phyloP scores from a whole-genome alignment of 2,797 vertebrate species.

The Heterohyrax brucei region DNA sequence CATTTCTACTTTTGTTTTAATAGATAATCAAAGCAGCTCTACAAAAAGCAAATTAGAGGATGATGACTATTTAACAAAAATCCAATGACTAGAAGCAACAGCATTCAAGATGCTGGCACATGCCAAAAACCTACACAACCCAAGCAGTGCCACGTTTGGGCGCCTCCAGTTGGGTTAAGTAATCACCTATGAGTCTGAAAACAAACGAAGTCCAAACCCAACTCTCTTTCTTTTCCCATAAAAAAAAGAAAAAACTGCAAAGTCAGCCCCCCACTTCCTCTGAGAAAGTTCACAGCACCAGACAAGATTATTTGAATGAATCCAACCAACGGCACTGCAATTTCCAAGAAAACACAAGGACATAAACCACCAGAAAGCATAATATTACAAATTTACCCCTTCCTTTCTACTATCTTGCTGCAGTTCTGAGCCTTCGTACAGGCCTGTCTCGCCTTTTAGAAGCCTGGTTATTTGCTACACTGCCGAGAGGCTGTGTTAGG shows the following conservation, averaged over 20 bases:
- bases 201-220: slow-evolving; percentile 75
- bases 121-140: slow-evolving; percentile 19
- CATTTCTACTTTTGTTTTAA: slow-evolving; percentile 78
- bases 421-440: background rate
- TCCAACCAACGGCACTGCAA: slow-evolving; percentile 86
- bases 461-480: background rate
- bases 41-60: slow-evolving; percentile 64
- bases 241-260: slow-evolving; percentile 80
- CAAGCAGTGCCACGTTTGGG: slow-evolving; percentile 14
- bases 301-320: slow-evolving; percentile 82
- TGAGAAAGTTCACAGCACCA: slow-evolving; percentile 85
- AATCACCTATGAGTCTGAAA: slow-evolving; percentile 82
- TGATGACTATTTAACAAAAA: slow-evolving; percentile 48
- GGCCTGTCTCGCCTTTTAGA: slow-evolving; percentile 6
- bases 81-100: background rate
- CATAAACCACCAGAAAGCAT: slow-evolving; percentile 87
- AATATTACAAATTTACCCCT: slow-evolving; percentile 78
- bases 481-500: background rate
- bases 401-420: slow-evolving; percentile 72
- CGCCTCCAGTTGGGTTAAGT: slow-evolving; percentile 58
- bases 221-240: slow-evolving; percentile 81
- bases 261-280: slow-evolving; percentile 90
- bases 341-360: slow-evolving; percentile 88
- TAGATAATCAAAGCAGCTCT: slow-evolving; percentile 70
- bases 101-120: background rate